These are phyloP conservation scores for Rattus rattus DNA, from an alignment of 2,113 vertebrate genomes.

Conservation along the genomic window DNA sequence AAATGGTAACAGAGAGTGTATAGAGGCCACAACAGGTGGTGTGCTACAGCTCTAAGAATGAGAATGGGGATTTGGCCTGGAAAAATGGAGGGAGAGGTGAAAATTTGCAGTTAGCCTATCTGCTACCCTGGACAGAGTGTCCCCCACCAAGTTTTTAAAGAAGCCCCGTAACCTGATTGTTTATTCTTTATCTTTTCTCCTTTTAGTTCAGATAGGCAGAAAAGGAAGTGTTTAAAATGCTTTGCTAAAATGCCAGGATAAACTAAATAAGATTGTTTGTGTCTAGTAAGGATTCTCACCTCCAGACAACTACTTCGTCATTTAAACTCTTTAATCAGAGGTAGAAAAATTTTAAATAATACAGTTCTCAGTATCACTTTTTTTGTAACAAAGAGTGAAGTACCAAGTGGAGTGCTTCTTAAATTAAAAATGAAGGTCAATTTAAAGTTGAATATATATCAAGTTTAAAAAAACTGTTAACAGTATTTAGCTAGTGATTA, in stretches of 20 bases:
- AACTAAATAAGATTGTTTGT: neutral
- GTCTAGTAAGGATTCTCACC: conserved; percentile 8
- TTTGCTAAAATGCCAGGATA: neutral
- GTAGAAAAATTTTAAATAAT: neutral
- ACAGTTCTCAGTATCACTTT: no score
- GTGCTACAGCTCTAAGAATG: neutral
- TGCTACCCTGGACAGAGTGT: neutral
- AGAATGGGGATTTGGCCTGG: neutral
- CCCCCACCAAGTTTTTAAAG: neutral
- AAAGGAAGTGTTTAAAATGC: conserved; percentile 37
- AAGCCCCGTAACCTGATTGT: neutral
- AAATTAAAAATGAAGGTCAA: no score
- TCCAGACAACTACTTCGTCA: neutral
- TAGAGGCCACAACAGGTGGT: neutral
- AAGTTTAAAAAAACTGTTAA: no score
- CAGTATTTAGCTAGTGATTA: no score
- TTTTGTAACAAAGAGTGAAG: no score
- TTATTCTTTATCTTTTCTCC: conserved; percentile 26
- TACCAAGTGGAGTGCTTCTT: no score
- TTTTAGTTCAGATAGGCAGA: conserved; percentile 14
- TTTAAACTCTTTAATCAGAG: conserved; percentile 51
- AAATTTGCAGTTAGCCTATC: neutral
- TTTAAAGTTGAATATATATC: no score
- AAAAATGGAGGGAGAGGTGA: neutral
- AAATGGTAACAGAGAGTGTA: neutral